Conservation (phyloP, 2,797 vertebrate species). For the Gobionotothen gibberifrons region DNA sequence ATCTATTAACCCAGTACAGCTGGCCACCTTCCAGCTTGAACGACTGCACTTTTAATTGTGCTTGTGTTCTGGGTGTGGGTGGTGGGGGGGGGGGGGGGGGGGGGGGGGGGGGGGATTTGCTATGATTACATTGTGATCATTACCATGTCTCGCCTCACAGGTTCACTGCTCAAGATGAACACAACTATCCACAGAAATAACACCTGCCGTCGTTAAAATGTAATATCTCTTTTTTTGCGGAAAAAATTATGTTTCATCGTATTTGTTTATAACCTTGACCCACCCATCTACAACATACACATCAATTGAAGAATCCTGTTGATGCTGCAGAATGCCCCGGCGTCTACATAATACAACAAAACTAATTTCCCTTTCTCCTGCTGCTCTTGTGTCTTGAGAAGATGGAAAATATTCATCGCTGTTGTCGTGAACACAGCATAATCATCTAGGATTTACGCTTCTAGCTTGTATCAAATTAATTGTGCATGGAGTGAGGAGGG, state of each 20-base stretch:
- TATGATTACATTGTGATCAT: constrained; percentile 66
- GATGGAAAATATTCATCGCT: constrained; percentile 76
- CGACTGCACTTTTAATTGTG: constrained; percentile 67
- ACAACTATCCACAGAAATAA: constrained; percentile 32
- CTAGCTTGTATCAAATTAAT: constrained; percentile 83
- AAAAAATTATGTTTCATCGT: neutral
- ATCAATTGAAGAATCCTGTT: constrained; percentile 55
- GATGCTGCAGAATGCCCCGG: constrained; percentile 66
- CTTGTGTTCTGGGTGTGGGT: constrained; percentile 38
- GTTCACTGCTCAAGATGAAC: constrained; percentile 36
- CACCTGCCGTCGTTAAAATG: constrained; percentile 41
- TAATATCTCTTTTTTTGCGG: neutral
- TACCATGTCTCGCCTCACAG: constrained; percentile 37
- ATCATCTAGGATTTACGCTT: constrained; percentile 84
- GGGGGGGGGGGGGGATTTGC: neutral
- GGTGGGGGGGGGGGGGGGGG: neutral
- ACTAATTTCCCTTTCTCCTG: constrained; percentile 77
- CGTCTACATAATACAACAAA: constrained; percentile 81
- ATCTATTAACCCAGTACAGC: constrained; percentile 77
- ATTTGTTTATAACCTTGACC: constrained; percentile 30
- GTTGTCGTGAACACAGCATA: constrained; percentile 77
- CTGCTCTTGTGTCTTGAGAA: constrained; percentile 70
- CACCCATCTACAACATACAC: constrained; percentile 11
- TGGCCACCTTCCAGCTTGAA: constrained; percentile 75
- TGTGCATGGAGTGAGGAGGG: constrained; percentile 73